Evolutionary conservation across 2,888 invertebrate genomes (phyloP), one percentile per base, ranked within the genome.

Genomic region (Hecatera dysodea): DNA sequence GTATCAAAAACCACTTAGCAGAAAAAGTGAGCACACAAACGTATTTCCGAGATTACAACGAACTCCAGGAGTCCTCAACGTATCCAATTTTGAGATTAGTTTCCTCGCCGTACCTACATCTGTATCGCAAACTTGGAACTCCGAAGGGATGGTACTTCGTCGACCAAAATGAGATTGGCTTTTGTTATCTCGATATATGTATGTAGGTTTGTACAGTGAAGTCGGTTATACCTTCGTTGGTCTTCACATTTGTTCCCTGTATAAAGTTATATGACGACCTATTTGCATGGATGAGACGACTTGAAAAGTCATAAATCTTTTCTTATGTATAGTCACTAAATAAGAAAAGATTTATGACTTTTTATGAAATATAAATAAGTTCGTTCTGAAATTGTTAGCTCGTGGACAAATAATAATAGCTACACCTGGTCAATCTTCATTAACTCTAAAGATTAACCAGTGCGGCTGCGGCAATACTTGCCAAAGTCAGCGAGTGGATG

Each of bases 21-120:
- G 36, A 29, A 65, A 48, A 71, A 57, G 24, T 72, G 57, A 57
- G 27, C 48, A 61, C 63, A 66, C 44, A 55, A 53, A 72, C 56
- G 52, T 72, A 80, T 66, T 53, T 46, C 53, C 48, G n/a, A 67
- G 62, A 78, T 74, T 72, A 67, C 56, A 67, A 68, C 63, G 39
- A 64, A 39, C 77, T 63, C 36, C 29, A 27, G 42, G 7, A 67
- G 57, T 68, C 44, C 67, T 75, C 55, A 64, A 67, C 61, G 68
- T 68, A 71, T 71, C 76, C 82, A 74, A 85, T 85, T 85, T 80
- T 65, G 66, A 80, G 81, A 85, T 82, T 82, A 80, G 74, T 83
- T 84, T 74, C 33, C 24, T 36, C 56, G 77, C 67, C 69, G 78
- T 74, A 84, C 69, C 77, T 74, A 84, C 75, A 75, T 83, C 77